Conservation (phyloP, 1,140 invertebrate genomes). For the Drosophila equinoxialis region DNA sequence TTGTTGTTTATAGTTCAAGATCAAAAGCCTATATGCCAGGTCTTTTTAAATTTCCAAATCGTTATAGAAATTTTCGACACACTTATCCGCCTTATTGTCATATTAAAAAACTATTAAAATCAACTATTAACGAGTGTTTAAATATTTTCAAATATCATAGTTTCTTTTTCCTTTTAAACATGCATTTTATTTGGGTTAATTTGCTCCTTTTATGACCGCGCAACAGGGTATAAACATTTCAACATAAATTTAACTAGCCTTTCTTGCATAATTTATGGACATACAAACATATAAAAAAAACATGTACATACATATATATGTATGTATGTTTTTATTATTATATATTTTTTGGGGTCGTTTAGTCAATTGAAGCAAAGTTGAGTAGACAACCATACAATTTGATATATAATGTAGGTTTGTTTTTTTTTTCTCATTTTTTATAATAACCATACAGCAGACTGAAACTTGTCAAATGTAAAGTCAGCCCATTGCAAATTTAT, state of each 20-base stretch:
- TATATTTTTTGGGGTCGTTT: slow-evolving; percentile 28
- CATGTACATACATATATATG: neutral
- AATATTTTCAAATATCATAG: too few species aligned
- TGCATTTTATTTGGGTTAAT: neutral
- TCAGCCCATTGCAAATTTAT: slow-evolving; percentile 50
- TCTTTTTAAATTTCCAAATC: too few species aligned
- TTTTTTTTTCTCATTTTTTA: slow-evolving; percentile 2
- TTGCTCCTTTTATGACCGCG: neutral
- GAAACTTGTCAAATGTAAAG: slow-evolving; percentile 12
- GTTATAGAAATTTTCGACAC: too few species aligned
- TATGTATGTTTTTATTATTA: slow-evolving; percentile 11
- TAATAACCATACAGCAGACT: slow-evolving; percentile 19
- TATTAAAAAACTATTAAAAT: too few species aligned
- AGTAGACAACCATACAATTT: neutral
- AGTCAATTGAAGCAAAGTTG: slow-evolving; percentile 16
- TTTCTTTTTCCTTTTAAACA: too few species aligned
- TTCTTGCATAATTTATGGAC: slow-evolving; percentile 5
- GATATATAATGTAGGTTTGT: neutral
- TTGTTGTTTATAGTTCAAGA: too few species aligned
- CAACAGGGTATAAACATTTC: neutral
- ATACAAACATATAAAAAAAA: neutral
- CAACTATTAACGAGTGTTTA: too few species aligned
- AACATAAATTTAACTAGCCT: neutral
- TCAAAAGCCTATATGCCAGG: too few species aligned
- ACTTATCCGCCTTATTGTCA: too few species aligned